Evolutionary conservation across 1,140 invertebrate species (phyloP), one percentile per base, ranked within the genome.

Genomic region (Anoplophora glabripennis): DNA sequence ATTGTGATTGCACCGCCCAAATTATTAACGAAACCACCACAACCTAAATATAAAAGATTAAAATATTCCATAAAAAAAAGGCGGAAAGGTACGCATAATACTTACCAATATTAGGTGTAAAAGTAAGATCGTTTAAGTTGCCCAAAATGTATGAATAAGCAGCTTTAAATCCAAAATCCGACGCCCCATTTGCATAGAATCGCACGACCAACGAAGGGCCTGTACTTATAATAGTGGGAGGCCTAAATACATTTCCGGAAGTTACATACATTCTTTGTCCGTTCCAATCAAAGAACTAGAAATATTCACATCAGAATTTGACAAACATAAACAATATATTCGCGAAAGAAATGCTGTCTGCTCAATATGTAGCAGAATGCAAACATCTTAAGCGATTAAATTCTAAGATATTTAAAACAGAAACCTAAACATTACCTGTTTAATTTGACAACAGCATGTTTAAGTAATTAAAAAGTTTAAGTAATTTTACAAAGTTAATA

Each of bases 1-100:
- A 90, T 89, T 7, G 87, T 89, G 18, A 90, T 89, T 9, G 84
- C 82, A 0, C 88, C 88, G 3, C 88, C 87, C 11, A 85, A 78
- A 68, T 88, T 87, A 45, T 86, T 85, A 3, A 89, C 87, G 69
- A 84, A 83, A 47, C 88, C 88, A 12, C 87, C 88, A 63, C 88
- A 89, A 71, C 87, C 86, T 82, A 62, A 53, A 48, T 45, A 52
- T 47, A 28, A 64, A 60, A 59, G 33, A 48, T 35, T 48, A 18
- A 8, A 28, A 11, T 11, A 46, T 18, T 11, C 10, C 45, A 62
- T 51, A 52, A 49, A 55, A 48, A 4, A 40, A 3, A 60, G 17
- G 35, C 15, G 11, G 53, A 46, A 28, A 28, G 21, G n/a, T n/a
- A 38, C 3, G 12, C 12, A 1, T 38, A 12, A 12, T 35, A 69